These are phyloP conservation scores for Chloromyia formosa DNA, from an alignment of 2,888 invertebrate genomes.

Conservation along the genomic window DNA sequence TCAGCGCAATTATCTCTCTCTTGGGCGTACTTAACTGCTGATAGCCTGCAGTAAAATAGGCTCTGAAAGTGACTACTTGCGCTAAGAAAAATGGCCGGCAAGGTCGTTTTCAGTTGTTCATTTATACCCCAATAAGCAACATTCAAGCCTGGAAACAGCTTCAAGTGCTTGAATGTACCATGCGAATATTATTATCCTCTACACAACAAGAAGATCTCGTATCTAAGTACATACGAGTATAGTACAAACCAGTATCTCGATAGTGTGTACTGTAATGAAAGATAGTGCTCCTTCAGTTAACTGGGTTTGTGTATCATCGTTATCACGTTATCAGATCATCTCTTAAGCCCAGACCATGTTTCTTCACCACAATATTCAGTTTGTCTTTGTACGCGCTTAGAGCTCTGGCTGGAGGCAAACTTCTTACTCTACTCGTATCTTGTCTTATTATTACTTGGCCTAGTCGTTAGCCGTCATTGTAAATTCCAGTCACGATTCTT, in stretches of 20 bases:
- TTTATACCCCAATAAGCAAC: background rate
- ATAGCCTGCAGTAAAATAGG: background rate
- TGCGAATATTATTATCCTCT: background rate
- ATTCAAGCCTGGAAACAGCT: background rate
- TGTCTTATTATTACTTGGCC: too few relatives aligned
- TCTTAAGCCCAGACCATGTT: background rate
- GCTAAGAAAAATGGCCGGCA: background rate
- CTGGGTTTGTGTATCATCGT: background rate
- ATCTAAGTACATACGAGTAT: background rate
- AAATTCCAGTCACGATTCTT: conserved; percentile 3
- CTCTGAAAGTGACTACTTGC: background rate
- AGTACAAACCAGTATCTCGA: background rate
- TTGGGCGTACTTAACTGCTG: conserved; percentile 5
- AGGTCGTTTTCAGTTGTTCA: conserved; percentile 7
- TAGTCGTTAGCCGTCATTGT: background rate
- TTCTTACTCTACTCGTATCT: too few relatives aligned
- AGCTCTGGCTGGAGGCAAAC: too few relatives aligned
- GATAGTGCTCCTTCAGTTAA: too few relatives aligned
- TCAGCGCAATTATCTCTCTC: background rate
- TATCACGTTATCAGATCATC: background rate
- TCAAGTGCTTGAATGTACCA: background rate
- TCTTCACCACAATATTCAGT: background rate
- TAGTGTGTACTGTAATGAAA: too few relatives aligned
- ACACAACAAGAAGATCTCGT: too few relatives aligned
- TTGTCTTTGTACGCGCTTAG: background rate